phyloP scores from a whole-genome alignment of 2,888 invertebrate species.

The Dolichopus griseipennis region DNA sequence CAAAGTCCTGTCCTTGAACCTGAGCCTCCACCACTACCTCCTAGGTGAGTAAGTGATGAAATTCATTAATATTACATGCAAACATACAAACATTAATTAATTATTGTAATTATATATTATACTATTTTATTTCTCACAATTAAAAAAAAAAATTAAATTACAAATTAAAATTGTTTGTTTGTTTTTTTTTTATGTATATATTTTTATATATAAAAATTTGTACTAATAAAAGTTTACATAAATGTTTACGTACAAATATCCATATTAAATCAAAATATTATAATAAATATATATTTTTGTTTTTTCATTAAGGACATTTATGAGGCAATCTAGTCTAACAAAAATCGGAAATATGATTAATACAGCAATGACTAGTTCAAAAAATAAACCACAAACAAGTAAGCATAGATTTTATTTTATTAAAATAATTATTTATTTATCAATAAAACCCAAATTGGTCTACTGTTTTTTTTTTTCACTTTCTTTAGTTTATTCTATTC shows the following conservation, averaged over 20 bases:
- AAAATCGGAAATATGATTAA: constrained; percentile 55
- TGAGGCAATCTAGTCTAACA: constrained; percentile 55
- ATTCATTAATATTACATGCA: too few relatives aligned
- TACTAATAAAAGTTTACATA: too few relatives aligned
- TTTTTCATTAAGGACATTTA: constrained; percentile 42
- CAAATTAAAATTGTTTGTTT: too few relatives aligned
- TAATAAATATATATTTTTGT: constrained; percentile 19
- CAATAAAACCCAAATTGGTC: neutral
- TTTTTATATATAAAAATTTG: too few relatives aligned
- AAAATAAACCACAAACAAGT: constrained; percentile 37
- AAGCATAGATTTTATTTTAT: constrained; percentile 24
- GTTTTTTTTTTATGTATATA: too few relatives aligned
- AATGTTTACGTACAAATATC: too few relatives aligned
- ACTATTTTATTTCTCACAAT: too few relatives aligned
- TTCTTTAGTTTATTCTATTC: neutral
- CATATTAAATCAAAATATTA: neutral
- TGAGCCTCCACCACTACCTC: constrained; percentile 36
- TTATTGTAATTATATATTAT: too few relatives aligned
- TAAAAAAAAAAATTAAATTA: too few relatives aligned
- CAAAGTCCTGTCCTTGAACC: constrained; percentile 40
- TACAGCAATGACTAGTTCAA: constrained; percentile 47
- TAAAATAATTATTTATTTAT: neutral
- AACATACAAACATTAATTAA: too few relatives aligned
- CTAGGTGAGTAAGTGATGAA: neutral
- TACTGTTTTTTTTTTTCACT: too few relatives aligned